A percentile compares a stretch with the other conserved stretches of the same genome.
Conservation (phyloP, 2,113 vertebrate species). For the Cyanoramphus novaezelandiae region DNA sequence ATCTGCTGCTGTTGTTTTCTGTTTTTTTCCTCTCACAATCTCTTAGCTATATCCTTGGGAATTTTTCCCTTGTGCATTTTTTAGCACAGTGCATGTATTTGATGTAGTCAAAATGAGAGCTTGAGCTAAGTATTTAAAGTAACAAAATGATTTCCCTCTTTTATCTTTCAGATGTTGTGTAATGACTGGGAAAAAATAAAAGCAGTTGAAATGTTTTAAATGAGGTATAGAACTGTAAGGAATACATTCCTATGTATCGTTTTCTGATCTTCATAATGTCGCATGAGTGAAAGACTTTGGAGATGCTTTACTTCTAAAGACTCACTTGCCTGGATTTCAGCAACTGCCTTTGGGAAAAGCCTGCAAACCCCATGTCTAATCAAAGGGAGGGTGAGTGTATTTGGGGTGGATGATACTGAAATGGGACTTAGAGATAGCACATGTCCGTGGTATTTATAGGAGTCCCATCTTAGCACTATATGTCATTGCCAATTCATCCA, state of each 20-base stretch:
- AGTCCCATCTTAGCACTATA: not conserved
- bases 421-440: not conserved
- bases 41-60: conserved; percentile 43
- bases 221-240: not conserved
- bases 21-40: conserved; percentile 50
- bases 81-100: not conserved
- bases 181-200: conserved; percentile 17
- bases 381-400: not conserved
- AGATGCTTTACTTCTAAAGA: not conserved
- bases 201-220: conserved; percentile 11
- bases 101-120: conserved; percentile 37
- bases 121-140: conserved; percentile 58
- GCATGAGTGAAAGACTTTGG: not conserved
- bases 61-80: conserved; percentile 64
- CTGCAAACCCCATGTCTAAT: not conserved
- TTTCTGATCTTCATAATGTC: not conserved
- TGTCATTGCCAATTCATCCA: not conserved
- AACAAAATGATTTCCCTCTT: conserved; percentile 51
- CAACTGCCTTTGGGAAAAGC: not conserved
- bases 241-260: not conserved
- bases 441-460: not conserved
- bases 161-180: conserved; percentile 56
- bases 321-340: not conserved
- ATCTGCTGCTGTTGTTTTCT: conserved; percentile 58
- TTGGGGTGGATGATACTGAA: not conserved